Evolutionary conservation across 1,140 invertebrate genomes (phyloP), one percentile per base, ranked within the genome.

Genomic region (Hylyphantes graminicola): DNA sequence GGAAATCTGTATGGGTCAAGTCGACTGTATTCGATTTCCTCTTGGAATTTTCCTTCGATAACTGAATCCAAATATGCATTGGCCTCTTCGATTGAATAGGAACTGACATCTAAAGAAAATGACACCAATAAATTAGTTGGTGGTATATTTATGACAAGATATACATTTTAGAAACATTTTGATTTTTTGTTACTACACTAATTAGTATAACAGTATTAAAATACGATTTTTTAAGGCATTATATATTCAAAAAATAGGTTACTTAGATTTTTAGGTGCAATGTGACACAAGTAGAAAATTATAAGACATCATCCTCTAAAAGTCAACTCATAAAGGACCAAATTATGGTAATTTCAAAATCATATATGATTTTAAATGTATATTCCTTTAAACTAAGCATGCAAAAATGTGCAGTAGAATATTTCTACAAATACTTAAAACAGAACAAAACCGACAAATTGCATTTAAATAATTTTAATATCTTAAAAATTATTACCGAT

Each of bases 1-100:
- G 77, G 63, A 7, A 78, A 15, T 35, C 55, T 78, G n/a, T 64
- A 67, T 15, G 75, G 75, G 55, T 78, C 75, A 12, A 78, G 12
- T 65, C 75, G 17, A 63, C 75, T 67, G 75, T 78, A 78, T 21
- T 54, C 9, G 0, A 35, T 17, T 21, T 78, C 75, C 17, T 10
- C n/a, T 21, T 15, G 15, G 50, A 78, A 78, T 13, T 54, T 54
- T 3, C 21, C 57, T 35, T 35, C 17, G 0, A 78, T 19, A 19
- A 78, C 53, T 15, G 19, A 54, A 55, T 78, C 75, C 1, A 78
- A 65, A 53, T 78, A 78, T 13, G 19, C 21, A 19, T 78, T 78
- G 9, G 75, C 75, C 19, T 78, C 61, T 65, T 51, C 13, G 21
- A 7, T 48, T 12, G 75, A 54, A 50, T 53, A 78, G n/a, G 59